Percentiles rank a stretch among this genome's conserved stretches.
These are phyloP conservation scores for Empis stercorea DNA, from an alignment of 2,888 invertebrate species.

Conservation along the genomic window DNA sequence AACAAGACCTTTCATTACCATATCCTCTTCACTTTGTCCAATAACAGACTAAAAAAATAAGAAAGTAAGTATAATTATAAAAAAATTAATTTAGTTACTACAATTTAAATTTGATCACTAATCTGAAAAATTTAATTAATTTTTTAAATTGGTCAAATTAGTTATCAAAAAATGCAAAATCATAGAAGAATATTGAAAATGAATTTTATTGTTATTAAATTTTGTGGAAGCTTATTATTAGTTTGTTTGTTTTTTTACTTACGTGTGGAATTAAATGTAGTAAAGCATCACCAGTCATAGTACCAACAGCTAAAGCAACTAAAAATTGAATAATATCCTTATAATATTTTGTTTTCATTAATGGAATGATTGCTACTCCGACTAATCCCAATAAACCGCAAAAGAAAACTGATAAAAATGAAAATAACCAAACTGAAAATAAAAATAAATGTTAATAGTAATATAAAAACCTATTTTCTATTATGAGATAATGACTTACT, in stretches of 20 bases:
- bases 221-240: too few species aligned
- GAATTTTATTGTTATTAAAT: too few species aligned
- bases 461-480: conserved; percentile 4
- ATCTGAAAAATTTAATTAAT: too few species aligned
- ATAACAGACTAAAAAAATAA: conserved; percentile 24
- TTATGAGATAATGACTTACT: not conserved
- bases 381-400: conserved; percentile 80
- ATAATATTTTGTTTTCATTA: conserved; percentile 80
- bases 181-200: too few species aligned
- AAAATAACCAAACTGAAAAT: conserved; percentile 70
- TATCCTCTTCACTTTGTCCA: conserved; percentile 43
- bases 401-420: conserved; percentile 63
- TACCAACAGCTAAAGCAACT: conserved; percentile 85
- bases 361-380: conserved; percentile 80
- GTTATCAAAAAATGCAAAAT: too few species aligned
- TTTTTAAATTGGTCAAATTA: too few species aligned
- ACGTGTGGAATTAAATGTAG: conserved; percentile 86
- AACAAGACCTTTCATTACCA: conserved; percentile 76
- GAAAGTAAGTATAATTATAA: not conserved
- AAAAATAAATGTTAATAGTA: too few species aligned
- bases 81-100: too few species aligned
- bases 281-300: conserved; percentile 81
- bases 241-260: conserved; percentile 19
- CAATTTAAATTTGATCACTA: too few species aligned
- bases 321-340: conserved; percentile 82